Evolutionary conservation across 2,888 invertebrate species (phyloP).

Genomic region (Epirrita christyi): DNA sequence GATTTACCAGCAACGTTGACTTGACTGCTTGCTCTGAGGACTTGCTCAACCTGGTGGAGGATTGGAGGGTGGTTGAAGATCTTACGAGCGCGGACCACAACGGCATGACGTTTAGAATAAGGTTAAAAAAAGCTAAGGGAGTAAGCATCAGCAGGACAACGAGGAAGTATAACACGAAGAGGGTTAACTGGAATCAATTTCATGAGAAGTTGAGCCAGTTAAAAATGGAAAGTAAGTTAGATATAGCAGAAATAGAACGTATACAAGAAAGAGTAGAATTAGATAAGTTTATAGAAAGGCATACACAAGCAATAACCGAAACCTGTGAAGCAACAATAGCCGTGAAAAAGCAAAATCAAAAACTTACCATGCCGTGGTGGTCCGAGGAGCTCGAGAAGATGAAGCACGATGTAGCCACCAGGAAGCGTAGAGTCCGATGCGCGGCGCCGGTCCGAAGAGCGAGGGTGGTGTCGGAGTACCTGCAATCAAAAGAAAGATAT

Average conservation of each 20-base stretch:
- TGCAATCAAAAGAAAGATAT: conserved; percentile 20
- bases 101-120: conserved; percentile 34
- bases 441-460: conserved; percentile 7
- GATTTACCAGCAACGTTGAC: conserved; percentile 32
- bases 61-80: conserved; percentile 16
- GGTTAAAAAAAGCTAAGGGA: conserved; percentile 17
- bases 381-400: conserved; percentile 4
- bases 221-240: conserved; percentile 3
- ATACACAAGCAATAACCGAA: conserved; percentile 9
- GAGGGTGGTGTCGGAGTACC: conserved; percentile 10
- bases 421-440: conserved; percentile 3
- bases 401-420: conserved; percentile 2
- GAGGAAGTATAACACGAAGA: conserved; percentile 18
- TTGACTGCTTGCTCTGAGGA: conserved; percentile 36
- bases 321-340: conserved; percentile 12
- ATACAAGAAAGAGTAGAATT: conserved; percentile 14
- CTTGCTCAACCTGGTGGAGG: conserved; percentile 16
- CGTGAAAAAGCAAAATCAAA: not conserved
- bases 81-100: conserved; percentile 40
- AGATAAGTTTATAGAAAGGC: not conserved
- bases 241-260: conserved; percentile 7
- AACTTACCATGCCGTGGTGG: too few species aligned
- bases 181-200: conserved; percentile 19
- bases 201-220: conserved; percentile 23
- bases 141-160: conserved; percentile 11